Conservation (phyloP, 2,888 invertebrate genomes). For the Chrysopilus asiliformis region DNA sequence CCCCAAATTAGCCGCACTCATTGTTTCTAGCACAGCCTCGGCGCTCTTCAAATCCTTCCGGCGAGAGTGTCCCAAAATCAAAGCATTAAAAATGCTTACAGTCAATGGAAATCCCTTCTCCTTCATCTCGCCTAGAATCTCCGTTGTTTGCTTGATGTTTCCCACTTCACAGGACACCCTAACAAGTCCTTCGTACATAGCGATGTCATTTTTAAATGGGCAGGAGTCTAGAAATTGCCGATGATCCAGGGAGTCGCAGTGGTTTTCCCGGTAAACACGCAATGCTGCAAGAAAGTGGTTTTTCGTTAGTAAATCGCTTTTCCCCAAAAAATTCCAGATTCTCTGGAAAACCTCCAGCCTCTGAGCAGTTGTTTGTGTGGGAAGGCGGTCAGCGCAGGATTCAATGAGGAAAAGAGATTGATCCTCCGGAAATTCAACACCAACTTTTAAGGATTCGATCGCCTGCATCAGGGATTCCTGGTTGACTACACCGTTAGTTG, state of each 20-base stretch:
- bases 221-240: conserved; percentile 15
- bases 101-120: conserved; percentile 38
- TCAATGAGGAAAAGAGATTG: conserved; percentile 37
- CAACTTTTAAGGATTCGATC: too few relatives aligned
- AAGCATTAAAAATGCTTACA: conserved; percentile 44
- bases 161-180: conserved; percentile 43
- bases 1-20: conserved; percentile 42
- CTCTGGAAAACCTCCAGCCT: conserved; percentile 40
- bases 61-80: conserved; percentile 43
- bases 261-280: conserved; percentile 45
- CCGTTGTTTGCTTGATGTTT: conserved; percentile 41
- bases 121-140: conserved; percentile 48
- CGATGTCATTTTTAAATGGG: conserved; percentile 36
- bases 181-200: conserved; percentile 45
- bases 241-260: conserved; percentile 34
- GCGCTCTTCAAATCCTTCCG: conserved; percentile 35
- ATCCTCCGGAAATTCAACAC: too few relatives aligned
- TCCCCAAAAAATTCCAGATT: conserved; percentile 41
- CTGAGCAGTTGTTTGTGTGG: conserved; percentile 37
- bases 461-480: too few relatives aligned
- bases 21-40: conserved; percentile 41
- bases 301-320: conserved; percentile 21
- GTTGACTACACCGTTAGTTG: too few relatives aligned
- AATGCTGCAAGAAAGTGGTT: conserved; percentile 42
- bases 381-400: conserved; percentile 43